Evolutionary conservation across 2,113 vertebrate species (phyloP).

Genomic region (Mobula birostris): DNA sequence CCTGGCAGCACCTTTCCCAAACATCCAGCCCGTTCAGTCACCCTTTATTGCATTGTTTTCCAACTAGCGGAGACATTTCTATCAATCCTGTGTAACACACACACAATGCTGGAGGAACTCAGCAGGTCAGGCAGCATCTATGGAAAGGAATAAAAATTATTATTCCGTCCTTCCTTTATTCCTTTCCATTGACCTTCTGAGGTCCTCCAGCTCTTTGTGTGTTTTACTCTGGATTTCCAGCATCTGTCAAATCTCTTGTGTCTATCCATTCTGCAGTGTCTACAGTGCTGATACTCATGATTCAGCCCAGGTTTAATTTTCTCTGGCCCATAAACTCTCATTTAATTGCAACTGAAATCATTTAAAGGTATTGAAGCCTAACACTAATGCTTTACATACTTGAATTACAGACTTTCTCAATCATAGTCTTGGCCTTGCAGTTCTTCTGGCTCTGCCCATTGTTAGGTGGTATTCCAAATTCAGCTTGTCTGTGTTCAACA

Average conservation of each 20-base stretch:
- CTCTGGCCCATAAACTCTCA: background rate
- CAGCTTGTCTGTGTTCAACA: background rate
- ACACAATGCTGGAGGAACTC: too few species aligned
- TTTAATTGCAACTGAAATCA: background rate
- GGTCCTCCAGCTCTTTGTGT: too few species aligned
- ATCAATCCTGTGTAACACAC: background rate
- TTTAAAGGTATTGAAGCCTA: background rate
- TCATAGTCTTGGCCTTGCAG: background rate
- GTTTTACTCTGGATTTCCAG: too few species aligned
- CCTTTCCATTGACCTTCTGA: too few species aligned
- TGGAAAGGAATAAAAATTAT: too few species aligned
- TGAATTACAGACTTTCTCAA: background rate
- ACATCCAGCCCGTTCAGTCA: background rate
- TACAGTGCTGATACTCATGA: background rate
- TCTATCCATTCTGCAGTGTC: background rate
- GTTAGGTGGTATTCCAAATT: too few species aligned
- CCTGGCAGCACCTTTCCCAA: background rate
- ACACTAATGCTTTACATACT: background rate
- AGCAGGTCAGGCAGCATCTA: too few species aligned
- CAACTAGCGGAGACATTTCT: background rate
- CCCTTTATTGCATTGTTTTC: background rate
- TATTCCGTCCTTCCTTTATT: too few species aligned
- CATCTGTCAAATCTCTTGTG: too few species aligned
- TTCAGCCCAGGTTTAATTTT: background rate
- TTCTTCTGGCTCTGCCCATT: too few species aligned